These are phyloP conservation scores for Eulacestoma nigropectus DNA, from an alignment of 2,113 vertebrate species.

Conservation along the genomic window DNA sequence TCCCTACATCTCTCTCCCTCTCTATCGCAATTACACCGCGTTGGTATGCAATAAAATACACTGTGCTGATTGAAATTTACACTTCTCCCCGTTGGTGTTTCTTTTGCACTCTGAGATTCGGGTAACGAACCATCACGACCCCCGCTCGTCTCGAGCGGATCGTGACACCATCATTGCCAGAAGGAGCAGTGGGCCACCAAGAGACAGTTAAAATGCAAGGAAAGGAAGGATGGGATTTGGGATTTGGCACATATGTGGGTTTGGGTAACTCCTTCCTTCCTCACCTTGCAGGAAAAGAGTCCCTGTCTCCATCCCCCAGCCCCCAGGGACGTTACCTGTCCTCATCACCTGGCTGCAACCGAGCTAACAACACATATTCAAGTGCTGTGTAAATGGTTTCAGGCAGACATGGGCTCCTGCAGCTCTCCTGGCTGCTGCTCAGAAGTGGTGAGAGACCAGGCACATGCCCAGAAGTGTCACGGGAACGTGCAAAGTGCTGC, in stretches of 20 bases:
- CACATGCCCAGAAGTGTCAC: accelerated
- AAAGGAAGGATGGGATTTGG: background rate
- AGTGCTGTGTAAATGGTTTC: accelerated
- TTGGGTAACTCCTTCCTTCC: background rate
- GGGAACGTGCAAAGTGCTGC: background rate
- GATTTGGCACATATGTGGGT: background rate
- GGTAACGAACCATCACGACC: no score
- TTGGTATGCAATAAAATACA: no score
- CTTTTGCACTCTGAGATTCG: no score
- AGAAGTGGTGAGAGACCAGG: background rate
- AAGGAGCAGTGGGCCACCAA: background rate
- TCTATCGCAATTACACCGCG: no score
- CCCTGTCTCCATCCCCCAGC: background rate
- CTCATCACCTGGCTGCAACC: background rate
- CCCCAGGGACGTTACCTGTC: background rate
- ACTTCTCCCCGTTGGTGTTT: no score
- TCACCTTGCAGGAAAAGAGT: background rate
- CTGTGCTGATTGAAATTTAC: no score
- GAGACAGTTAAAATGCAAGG: background rate
- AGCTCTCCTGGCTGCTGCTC: background rate
- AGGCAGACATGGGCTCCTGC: background rate
- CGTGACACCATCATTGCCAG: background rate
- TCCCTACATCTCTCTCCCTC: no score
- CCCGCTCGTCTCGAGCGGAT: no score
- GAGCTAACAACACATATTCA: background rate